Evolutionary conservation across 2,888 invertebrate species (phyloP).

Genomic region (Acanthosepion esculentum): DNA sequence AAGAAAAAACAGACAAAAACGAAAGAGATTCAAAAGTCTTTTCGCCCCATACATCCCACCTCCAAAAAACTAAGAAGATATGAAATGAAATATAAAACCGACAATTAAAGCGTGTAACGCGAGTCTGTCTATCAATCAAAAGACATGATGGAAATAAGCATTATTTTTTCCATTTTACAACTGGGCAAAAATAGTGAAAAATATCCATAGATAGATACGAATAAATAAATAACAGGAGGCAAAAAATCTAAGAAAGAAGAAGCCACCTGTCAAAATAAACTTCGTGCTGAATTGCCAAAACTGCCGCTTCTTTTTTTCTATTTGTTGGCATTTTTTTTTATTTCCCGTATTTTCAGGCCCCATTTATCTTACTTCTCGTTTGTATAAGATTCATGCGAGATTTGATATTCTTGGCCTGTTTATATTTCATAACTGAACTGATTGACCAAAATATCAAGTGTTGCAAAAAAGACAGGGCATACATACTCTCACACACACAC

Average conservation of each 20-base stretch:
- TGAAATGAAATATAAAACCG: no score
- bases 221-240: background rate
- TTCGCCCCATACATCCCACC: no score
- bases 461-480: no score
- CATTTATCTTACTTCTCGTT: background rate
- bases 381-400: background rate
- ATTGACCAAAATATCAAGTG: no score
- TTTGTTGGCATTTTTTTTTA: background rate
- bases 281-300: background rate
- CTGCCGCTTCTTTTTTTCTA: background rate
- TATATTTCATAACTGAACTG: no score
- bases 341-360: background rate
- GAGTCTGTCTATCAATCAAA: background rate
- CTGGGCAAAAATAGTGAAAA: no score
- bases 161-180: background rate
- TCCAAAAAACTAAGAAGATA: no score
- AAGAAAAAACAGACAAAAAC: no score
- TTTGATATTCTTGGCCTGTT: background rate
- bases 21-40: no score
- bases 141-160: background rate
- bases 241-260: background rate
- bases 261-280: conserved; percentile 18
- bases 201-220: no score
- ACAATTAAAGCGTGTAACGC: background rate
- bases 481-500: no score